phyloP scores from a whole-genome alignment of 2,888 invertebrate species.

The Dolichomitus sp. region DNA sequence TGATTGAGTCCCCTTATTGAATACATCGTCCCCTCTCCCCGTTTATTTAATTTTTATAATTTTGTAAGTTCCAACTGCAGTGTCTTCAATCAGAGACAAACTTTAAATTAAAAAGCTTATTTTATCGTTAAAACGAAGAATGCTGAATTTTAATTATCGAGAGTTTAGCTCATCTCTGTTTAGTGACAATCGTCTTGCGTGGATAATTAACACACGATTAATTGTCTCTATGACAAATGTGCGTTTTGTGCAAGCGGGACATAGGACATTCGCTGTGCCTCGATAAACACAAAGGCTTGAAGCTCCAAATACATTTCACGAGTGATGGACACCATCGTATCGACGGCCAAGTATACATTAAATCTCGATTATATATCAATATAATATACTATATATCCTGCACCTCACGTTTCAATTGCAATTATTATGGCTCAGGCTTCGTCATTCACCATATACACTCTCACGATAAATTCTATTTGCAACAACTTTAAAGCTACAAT shows the following conservation, averaged over 20 bases:
- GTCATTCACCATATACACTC: constrained; percentile 32
- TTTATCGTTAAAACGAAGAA: background rate
- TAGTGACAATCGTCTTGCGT: constrained; percentile 5
- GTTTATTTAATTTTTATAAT: background rate
- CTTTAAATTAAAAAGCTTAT: background rate
- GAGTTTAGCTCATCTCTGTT: background rate
- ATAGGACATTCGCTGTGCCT: constrained; percentile 21
- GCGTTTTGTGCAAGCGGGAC: constrained; percentile 32
- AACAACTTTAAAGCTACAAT: constrained; percentile 59
- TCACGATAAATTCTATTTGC: constrained; percentile 40
- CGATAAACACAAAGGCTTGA: constrained; percentile 15
- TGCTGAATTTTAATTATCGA: background rate
- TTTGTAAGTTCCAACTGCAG: background rate
- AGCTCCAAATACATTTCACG: constrained; percentile 33
- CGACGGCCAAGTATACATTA: constrained; percentile 2
- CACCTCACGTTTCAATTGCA: constrained; percentile 17
- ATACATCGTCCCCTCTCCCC: background rate
- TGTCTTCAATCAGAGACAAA: background rate
- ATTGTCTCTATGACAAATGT: constrained; percentile 24
- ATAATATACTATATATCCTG: constrained; percentile 32
- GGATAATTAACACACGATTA: constrained; percentile 1
- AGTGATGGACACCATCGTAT: background rate
- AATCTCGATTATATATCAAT: constrained; percentile 38
- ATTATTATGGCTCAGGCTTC: constrained; percentile 17
- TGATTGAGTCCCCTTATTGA: no score